Conservation (phyloP, 2,888 invertebrate species). For the Teleogryllus oceanicus region DNA sequence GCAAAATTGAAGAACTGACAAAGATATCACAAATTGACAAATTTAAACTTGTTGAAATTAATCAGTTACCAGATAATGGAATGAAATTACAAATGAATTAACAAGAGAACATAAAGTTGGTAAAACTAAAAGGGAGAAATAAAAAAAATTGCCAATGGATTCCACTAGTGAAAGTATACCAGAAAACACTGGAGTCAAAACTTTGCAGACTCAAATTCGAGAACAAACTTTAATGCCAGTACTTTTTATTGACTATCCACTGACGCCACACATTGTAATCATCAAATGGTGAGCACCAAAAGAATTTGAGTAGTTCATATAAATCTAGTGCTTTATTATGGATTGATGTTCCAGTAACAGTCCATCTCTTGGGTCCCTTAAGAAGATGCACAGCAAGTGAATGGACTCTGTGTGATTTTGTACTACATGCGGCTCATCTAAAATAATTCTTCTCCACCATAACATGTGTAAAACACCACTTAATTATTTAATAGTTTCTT, state of each 20-base stretch:
- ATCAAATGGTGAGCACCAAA: slow-evolving; percentile 84
- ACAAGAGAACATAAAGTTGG: background rate
- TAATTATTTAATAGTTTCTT: background rate
- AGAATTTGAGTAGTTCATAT: slow-evolving; percentile 75
- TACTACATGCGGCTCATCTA: slow-evolving; percentile 92
- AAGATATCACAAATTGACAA: background rate
- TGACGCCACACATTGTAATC: slow-evolving; percentile 85
- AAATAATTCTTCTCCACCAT: slow-evolving; percentile 78
- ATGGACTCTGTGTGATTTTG: slow-evolving; percentile 69
- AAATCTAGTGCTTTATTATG: slow-evolving; percentile 89
- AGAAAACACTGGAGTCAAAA: slow-evolving; percentile 44
- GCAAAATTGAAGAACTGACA: background rate
- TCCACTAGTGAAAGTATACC: background rate
- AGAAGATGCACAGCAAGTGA: slow-evolving; percentile 68
- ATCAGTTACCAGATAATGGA: background rate
- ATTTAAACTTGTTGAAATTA: background rate
- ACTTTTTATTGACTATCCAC: slow-evolving; percentile 82
- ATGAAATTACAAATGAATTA: background rate
- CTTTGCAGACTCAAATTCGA: slow-evolving; percentile 64
- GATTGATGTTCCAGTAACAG: slow-evolving; percentile 90
- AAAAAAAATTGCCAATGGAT: background rate
- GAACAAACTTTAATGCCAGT: slow-evolving; percentile 64
- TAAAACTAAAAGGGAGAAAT: background rate
- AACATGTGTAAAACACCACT: slow-evolving; percentile 62
- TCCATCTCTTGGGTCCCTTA: slow-evolving; percentile 67